phyloP scores from a whole-genome alignment of 2,113 vertebrate species.

The Phyllostomus discolor region DNA sequence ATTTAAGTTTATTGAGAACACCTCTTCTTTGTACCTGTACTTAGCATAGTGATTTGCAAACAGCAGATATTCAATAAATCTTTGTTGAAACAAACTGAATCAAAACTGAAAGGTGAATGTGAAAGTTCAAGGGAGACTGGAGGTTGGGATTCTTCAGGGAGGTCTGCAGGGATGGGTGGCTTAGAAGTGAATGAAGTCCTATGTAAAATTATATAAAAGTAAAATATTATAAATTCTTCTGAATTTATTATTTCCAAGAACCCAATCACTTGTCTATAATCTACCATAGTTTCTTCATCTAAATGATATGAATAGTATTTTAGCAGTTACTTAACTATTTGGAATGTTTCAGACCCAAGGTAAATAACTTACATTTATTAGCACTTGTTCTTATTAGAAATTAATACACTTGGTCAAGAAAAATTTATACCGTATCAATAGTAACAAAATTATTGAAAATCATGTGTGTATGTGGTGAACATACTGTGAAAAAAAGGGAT shows the following conservation, averaged over 20 bases:
- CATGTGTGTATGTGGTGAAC: not conserved
- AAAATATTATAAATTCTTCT: not conserved
- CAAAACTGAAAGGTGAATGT: not conserved
- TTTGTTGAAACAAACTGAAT: not conserved
- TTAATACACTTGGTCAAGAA: not conserved
- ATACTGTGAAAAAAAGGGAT: not conserved
- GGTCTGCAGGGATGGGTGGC: slow-evolving; percentile 90
- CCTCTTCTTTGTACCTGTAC: not conserved
- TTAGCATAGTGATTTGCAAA: slow-evolving; percentile 1
- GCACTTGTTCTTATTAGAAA: not conserved
- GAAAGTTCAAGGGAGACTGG: slow-evolving; percentile 86
- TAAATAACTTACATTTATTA: slow-evolving; percentile 20
- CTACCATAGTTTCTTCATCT: not conserved
- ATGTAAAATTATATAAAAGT: not conserved
- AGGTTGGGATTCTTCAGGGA: slow-evolving; percentile 94
- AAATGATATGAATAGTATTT: not conserved
- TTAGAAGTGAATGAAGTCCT: slow-evolving; percentile 89
- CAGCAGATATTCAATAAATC: not conserved
- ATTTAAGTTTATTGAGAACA: not conserved
- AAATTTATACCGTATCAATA: not conserved
- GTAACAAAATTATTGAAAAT: not conserved
- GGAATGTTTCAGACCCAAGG: not conserved
- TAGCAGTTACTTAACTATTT: not conserved
- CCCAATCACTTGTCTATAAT: not conserved
- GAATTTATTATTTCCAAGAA: not conserved